Evolutionary conservation across 2,113 vertebrate genomes (phyloP).

Genomic region (Tilapia sparmanii): DNA sequence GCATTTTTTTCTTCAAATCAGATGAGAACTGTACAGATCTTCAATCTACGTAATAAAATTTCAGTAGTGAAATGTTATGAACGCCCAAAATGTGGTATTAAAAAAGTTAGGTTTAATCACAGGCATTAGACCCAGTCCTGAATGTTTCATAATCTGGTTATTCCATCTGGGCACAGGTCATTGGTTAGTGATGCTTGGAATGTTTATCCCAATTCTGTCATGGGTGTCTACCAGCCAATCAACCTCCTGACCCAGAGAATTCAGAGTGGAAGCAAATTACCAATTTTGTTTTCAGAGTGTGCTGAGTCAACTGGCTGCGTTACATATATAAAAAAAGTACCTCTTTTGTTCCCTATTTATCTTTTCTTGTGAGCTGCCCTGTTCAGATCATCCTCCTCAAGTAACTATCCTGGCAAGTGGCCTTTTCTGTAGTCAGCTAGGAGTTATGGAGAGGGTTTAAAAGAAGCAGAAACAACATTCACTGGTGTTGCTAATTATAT

Average conservation of each 20-base stretch:
- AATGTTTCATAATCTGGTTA: neutral
- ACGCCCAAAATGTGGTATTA: neutral
- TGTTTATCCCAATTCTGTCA: neutral
- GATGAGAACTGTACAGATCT: neutral
- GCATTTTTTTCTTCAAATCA: constrained; percentile 1
- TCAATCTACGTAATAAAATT: neutral
- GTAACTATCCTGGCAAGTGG: neutral
- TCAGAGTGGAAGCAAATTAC: constrained; percentile 14
- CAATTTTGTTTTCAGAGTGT: constrained; percentile 18
- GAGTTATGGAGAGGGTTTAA: neutral
- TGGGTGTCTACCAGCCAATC: neutral
- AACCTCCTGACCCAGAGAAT: constrained; percentile 4
- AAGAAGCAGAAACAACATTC: neutral
- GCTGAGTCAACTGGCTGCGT: neutral
- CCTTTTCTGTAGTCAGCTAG: neutral
- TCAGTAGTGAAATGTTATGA: neutral
- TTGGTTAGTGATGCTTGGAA: neutral
- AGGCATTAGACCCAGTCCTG: neutral
- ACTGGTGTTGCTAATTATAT: neutral
- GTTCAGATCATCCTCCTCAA: neutral
- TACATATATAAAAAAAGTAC: neutral
- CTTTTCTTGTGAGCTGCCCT: neutral
- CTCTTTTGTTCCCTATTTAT: neutral
- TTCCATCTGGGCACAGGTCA: neutral
- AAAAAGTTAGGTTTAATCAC: neutral